Evolutionary conservation across 2,113 vertebrate genomes (phyloP).

Genomic region (Bufo gargarizans): DNA sequence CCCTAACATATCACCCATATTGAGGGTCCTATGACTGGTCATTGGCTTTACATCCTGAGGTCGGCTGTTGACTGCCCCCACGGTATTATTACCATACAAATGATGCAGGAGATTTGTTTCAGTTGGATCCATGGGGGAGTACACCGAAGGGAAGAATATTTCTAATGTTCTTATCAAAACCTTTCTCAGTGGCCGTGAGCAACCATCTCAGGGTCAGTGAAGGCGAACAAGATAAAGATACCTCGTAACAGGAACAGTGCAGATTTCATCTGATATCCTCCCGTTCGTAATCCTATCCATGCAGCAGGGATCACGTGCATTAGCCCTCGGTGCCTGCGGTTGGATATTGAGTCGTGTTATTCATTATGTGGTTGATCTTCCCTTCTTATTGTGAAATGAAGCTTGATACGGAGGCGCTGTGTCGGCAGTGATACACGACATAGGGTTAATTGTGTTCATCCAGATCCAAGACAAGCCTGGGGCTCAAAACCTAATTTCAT

Average conservation of each 20-base stretch:
- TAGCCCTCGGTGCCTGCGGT: neutral
- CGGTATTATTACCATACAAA: too few species aligned
- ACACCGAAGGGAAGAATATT: neutral
- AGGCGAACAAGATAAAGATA: neutral
- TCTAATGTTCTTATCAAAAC: neutral
- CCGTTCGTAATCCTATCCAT: neutral
- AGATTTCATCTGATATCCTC: slow-evolving; percentile 15
- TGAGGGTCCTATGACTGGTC: too few species aligned
- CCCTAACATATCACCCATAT: too few species aligned
- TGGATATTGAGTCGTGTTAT: neutral
- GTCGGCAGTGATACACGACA: too few species aligned
- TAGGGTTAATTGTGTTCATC: too few species aligned
- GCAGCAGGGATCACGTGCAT: neutral
- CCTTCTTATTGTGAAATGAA: neutral
- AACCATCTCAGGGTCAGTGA: neutral
- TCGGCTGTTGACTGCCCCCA: too few species aligned
- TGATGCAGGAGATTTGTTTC: neutral
- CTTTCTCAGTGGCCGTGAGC: neutral
- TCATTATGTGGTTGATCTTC: neutral
- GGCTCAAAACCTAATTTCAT: too few species aligned
- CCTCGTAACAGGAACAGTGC: neutral
- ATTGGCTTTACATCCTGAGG: too few species aligned
- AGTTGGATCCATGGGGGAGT: neutral
- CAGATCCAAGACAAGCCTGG: too few species aligned
- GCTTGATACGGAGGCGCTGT: neutral